Percentiles rank a stretch among this genome's conserved stretches.
Conservation (phyloP, 1,140 invertebrate genomes). For the Diachasma alloeum region DNA sequence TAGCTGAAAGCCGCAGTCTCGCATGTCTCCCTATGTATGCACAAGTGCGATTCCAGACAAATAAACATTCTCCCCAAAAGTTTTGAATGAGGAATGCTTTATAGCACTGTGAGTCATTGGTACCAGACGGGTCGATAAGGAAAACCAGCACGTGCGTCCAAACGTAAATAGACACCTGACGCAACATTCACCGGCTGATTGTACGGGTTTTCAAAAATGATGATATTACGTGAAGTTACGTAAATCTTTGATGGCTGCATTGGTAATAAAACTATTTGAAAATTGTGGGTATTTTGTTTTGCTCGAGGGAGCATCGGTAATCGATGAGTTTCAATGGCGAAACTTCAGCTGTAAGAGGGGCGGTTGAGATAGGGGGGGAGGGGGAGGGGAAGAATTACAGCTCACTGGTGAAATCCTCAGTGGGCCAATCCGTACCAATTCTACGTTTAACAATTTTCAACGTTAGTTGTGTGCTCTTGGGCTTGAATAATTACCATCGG, state of each 20-base stretch:
- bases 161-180: not conserved
- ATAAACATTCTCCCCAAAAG: not conserved
- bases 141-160: not conserved
- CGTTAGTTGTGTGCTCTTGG: not conserved
- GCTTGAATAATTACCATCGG: not conserved
- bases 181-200: not conserved
- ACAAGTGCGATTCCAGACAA: not conserved
- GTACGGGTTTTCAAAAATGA: not conserved
- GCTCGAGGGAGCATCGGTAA: not conserved
- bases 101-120: not conserved
- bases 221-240: not conserved
- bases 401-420: not conserved
- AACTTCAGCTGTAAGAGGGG: not conserved
- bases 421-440: not conserved
- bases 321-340: not conserved
- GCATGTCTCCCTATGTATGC: too few species aligned
- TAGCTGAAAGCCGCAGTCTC: too few species aligned
- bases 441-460: not conserved
- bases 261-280: not conserved
- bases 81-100: not conserved
- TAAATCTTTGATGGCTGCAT: not conserved
- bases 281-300: not conserved
- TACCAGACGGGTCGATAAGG: not conserved
- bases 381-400: not conserved
- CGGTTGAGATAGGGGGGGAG: too few species aligned